Base-by-base conservation (phyloP, 2,888 invertebrate species). In the Oxystoma pomonae region DNA sequence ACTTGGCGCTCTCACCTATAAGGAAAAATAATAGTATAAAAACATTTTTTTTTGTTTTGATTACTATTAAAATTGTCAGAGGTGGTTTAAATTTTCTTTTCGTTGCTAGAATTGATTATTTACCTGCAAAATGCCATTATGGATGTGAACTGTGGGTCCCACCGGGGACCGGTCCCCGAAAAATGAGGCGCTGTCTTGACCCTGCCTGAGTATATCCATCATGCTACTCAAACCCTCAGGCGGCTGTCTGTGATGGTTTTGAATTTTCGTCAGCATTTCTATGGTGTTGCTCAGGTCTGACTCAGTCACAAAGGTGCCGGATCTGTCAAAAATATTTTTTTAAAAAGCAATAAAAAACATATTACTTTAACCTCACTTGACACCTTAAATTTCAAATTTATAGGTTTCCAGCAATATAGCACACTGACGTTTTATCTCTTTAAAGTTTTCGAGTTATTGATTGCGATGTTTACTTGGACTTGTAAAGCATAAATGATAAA, bases 81-180 rank as follows among this genome's bases (percentile, higher is more conserved):
- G n/a, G n/a, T n/a, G n/a, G n/a, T n/a, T n/a, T n/a, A n/a, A n/a
- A n/a, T n/a, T n/a, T n/a, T n/a, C n/a, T n/a, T n/a, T n/a, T n/a
- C n/a, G n/a, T n/a, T n/a, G n/a, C n/a, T n/a, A n/a, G n/a, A n/a
- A n/a, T n/a, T n/a, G n/a, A n/a, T n/a, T n/a, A 68, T 65, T 63
- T 79, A 90, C 90, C 84, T 92, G 92, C 70, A 91, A 85, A 76
- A 97, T 93, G 65, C 96, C 96, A 60, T 95, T 91, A 78, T 96
- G 95, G 75, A 97, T 95, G 77, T 96, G 95, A 20, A 93, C 89
- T 1, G 91, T 90, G 1, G 94, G 91, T 18, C 92, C 92, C 18
- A 89, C 85, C 0, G 90, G 86, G 16, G 90, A 86, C 67, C 93
- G 83, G 72, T 96, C 96, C 1, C 90, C 87, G 61, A 92, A 82